These are phyloP conservation scores for Calameuta idolon DNA, from an alignment of 2,888 invertebrate species.

Conservation along the genomic window DNA sequence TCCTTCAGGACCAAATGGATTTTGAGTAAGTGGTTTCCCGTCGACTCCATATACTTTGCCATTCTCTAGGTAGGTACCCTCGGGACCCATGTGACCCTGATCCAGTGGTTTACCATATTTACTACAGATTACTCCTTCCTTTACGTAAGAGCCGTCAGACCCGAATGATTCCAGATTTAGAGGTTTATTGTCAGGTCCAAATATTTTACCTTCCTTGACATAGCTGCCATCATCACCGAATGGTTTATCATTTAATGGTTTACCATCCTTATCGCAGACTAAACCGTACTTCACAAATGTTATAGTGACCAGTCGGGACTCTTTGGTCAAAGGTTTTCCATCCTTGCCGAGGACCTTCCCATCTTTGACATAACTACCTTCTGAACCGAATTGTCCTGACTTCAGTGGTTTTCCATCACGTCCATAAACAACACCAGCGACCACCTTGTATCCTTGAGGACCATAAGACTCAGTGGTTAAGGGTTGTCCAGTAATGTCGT, in stretches of 20 bases:
- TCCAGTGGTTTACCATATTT: conserved; percentile 15
- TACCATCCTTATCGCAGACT: conserved; percentile 16
- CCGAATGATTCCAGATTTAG: conserved; percentile 28
- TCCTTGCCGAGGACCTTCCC: conserved; percentile 17
- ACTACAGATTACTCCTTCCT: conserved; percentile 16
- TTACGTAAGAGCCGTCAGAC: conserved; percentile 13
- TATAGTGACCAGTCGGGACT: conserved; percentile 52
- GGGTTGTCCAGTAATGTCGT: conserved; percentile 16
- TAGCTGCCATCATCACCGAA: conserved; percentile 15
- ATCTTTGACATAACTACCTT: conserved; percentile 12
- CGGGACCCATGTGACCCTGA: conserved; percentile 30
- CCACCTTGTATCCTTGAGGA: conserved; percentile 14
- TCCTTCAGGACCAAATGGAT: conserved; percentile 21
- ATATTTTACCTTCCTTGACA: conserved; percentile 20
- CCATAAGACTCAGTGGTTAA: conserved; percentile 17
- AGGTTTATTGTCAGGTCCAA: conserved; percentile 14
- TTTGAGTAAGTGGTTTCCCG: conserved; percentile 17
- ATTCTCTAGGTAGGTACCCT: conserved; percentile 17
- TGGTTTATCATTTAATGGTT: conserved; percentile 12
- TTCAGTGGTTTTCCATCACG: conserved; percentile 13
- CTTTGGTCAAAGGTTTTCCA: conserved; percentile 18
- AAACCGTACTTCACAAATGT: conserved; percentile 19
- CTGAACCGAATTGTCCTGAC: conserved; percentile 15
- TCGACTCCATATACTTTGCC: conserved; percentile 19
- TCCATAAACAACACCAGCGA: conserved; percentile 13